A percentile compares a stretch with the other conserved stretches of the same genome.
phyloP scores from a whole-genome alignment of 2,797 vertebrate genomes.

The Austrolebias charrua region DNA sequence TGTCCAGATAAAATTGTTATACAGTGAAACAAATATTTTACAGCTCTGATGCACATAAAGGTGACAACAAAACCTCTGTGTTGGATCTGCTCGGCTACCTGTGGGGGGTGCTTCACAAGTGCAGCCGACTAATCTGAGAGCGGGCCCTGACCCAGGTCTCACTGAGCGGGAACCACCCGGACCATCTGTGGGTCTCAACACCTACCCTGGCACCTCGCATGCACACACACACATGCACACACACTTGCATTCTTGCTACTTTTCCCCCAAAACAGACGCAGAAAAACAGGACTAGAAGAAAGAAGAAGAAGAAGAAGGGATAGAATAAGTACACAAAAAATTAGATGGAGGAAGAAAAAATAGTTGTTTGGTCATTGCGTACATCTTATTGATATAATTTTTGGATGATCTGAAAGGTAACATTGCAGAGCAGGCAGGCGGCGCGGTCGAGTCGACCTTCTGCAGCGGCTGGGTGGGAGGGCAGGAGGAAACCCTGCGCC shows the following conservation, averaged over 20 bases:
- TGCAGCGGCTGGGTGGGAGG: constrained; percentile 73
- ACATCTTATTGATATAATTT: constrained; percentile 36
- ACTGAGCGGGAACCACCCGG: constrained; percentile 83
- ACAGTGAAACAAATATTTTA: neutral
- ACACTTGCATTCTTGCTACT: constrained; percentile 7
- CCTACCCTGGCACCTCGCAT: constrained; percentile 73
- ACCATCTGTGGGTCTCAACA: constrained; percentile 83
- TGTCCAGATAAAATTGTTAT: too few species aligned
- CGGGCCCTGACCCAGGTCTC: constrained; percentile 77
- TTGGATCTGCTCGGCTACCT: constrained; percentile 70
- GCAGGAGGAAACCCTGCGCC: constrained; percentile 79
- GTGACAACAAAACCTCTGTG: constrained; percentile 72
- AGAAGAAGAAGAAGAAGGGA: neutral
- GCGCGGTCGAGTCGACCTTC: constrained; percentile 82
- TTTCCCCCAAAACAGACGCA: constrained; percentile 5
- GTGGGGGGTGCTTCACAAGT: constrained; percentile 69
- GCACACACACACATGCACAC: constrained; percentile 16
- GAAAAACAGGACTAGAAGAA: neutral
- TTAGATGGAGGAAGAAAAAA: neutral
- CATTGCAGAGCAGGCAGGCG: constrained; percentile 53
- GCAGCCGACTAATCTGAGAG: constrained; percentile 77
- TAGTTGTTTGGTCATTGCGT: constrained; percentile 1
- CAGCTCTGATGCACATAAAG: constrained; percentile 32
- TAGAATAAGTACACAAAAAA: neutral
- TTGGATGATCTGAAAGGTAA: constrained; percentile 56